Evolutionary conservation across 2,888 invertebrate genomes (phyloP).

Genomic region (Hymenopus coronatus): DNA sequence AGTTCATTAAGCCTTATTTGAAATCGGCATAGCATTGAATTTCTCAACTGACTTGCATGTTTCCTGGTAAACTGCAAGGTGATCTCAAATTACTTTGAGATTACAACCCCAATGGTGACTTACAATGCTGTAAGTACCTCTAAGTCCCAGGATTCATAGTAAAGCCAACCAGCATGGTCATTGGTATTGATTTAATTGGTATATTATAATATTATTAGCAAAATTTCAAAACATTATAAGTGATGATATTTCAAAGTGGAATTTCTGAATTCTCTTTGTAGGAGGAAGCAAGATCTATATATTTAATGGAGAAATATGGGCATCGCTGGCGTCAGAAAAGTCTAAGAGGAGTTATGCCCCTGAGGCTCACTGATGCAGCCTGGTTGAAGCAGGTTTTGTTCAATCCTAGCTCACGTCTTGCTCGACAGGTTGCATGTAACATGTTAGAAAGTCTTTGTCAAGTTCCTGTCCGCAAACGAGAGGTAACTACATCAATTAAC

Average conservation of each 20-base stretch:
- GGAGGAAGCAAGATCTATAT: constrained; percentile 51
- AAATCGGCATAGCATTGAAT: too few species aligned
- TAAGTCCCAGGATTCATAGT: too few species aligned
- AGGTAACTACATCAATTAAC: constrained; percentile 51
- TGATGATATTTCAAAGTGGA: neutral
- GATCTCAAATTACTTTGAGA: too few species aligned
- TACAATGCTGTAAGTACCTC: too few species aligned
- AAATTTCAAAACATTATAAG: neutral
- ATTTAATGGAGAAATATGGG: constrained; percentile 73
- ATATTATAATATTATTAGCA: neutral
- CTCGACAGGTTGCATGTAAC: constrained; percentile 84
- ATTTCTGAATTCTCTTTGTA: constrained; percentile 23
- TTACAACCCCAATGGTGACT: too few species aligned
- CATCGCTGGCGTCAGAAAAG: constrained; percentile 59
- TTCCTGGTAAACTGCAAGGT: too few species aligned
- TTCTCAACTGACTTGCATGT: too few species aligned
- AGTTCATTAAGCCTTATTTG: too few species aligned
- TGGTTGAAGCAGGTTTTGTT: constrained; percentile 93
- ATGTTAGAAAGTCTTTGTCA: constrained; percentile 81
- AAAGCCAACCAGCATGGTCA: too few species aligned
- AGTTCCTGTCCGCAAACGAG: constrained; percentile 64
- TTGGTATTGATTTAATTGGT: too few species aligned
- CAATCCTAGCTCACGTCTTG: constrained; percentile 84
- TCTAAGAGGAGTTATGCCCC: constrained; percentile 53
- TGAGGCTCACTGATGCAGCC: constrained; percentile 65